Evolutionary conservation across 2,888 invertebrate genomes (phyloP).

Genomic region (Latrodectus hesperus): DNA sequence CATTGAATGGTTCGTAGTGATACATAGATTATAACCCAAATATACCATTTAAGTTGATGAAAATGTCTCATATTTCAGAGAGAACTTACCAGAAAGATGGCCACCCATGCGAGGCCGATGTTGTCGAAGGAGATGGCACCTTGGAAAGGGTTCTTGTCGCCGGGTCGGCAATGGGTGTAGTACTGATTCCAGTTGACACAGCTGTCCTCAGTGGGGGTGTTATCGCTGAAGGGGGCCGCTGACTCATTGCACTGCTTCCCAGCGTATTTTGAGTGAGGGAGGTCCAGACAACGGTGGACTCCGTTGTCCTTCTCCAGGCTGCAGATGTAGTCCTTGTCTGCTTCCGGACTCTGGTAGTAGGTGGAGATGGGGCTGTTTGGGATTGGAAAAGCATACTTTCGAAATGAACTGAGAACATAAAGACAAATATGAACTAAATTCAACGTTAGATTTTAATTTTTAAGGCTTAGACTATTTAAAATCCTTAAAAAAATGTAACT

Average conservation of each 20-base stretch:
- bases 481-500: too few species aligned
- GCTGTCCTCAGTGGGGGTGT: constrained; percentile 78
- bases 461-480: too few species aligned
- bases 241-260: constrained; percentile 85
- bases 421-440: too few species aligned
- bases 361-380: constrained; percentile 79
- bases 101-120: constrained; percentile 99
- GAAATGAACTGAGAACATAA: too few species aligned
- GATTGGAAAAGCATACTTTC: background rate
- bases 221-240: constrained; percentile 74
- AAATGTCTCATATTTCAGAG: background rate
- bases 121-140: constrained; percentile 99
- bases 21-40: too few species aligned
- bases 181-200: constrained; percentile 99
- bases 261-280: constrained; percentile 85
- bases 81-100: constrained; percentile 90
- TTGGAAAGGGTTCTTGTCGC: constrained; percentile 98
- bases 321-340: constrained; percentile 94
- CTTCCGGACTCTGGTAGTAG: constrained; percentile 80
- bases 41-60: too few species aligned
- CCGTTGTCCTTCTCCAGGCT: constrained; percentile 93
- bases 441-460: too few species aligned
- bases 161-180: constrained; percentile 94
- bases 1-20: too few species aligned
- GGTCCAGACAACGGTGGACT: constrained; percentile 90